A percentile compares a stretch with the other conserved stretches of the same genome.
phyloP scores from a whole-genome alignment of 2,888 invertebrate species.

The Endomychus coccineus region DNA sequence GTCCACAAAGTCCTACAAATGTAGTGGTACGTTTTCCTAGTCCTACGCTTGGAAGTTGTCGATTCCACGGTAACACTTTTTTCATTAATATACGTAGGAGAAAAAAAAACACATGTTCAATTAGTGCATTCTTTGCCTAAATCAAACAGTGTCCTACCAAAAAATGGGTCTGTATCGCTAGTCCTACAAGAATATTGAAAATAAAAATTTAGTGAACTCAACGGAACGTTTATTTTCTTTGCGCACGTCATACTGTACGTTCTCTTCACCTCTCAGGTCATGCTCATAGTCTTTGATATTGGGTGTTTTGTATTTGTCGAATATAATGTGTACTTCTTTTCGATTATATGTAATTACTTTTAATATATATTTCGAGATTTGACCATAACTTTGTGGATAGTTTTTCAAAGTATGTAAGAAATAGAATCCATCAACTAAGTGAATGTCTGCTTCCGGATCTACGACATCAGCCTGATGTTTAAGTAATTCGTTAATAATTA shows the following conservation, averaged over 20 bases:
- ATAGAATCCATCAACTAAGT: conserved; percentile 27
- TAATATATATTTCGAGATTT: conserved; percentile 20
- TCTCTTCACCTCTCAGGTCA: conserved; percentile 24
- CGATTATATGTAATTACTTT: conserved; percentile 22
- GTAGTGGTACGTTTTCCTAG: no score
- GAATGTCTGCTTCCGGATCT: conserved; percentile 24
- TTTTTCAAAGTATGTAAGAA: no score
- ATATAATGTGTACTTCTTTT: conserved; percentile 29
- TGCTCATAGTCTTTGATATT: conserved; percentile 26
- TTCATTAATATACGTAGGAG: no score
- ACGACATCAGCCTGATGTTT: conserved; percentile 19
- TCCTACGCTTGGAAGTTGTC: no score
- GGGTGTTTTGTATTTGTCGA: conserved; percentile 28
- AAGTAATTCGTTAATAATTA: conserved; percentile 21
- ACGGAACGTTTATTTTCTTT: conserved; percentile 25
- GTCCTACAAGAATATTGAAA: no score
- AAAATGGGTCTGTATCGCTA: no score
- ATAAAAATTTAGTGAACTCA: conserved; percentile 30
- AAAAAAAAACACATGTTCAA: no score
- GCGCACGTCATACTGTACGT: conserved; percentile 22
- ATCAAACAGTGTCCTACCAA: no score
- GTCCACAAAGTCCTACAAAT: no score
- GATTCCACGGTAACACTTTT: no score
- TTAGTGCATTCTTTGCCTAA: no score
- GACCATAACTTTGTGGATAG: conserved; percentile 21